Evolutionary conservation across 2,113 vertebrate genomes (phyloP).

Genomic region (Daphoenositta chrysoptera): DNA sequence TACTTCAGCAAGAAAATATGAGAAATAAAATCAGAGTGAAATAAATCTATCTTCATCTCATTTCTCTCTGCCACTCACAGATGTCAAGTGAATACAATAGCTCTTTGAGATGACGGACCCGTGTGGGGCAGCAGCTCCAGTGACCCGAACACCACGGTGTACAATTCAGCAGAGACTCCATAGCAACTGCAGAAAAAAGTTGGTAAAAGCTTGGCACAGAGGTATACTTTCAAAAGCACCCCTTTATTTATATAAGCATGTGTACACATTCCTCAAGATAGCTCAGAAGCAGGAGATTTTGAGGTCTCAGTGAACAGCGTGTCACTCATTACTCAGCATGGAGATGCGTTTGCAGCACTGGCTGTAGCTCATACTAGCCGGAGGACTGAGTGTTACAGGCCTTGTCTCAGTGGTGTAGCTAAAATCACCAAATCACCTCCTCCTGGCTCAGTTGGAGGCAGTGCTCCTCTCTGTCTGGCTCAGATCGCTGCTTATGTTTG

Average conservation of each 20-base stretch:
- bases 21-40: conserved; percentile 42
- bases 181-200: conserved; percentile 13
- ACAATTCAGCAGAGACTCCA: background rate
- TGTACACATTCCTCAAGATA: background rate
- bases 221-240: background rate
- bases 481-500: background rate
- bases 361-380: background rate
- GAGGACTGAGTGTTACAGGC: rapidly evolving
- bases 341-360: background rate
- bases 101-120: conserved; percentile 25
- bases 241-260: background rate
- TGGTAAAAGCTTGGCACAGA: background rate
- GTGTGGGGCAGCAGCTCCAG: background rate
- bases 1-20: conserved; percentile 25
- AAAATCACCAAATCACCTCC: background rate
- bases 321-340: background rate
- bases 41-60: conserved; percentile 54
- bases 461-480: background rate
- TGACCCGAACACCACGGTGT: background rate
- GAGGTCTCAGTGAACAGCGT: background rate
- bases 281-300: background rate
- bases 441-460: background rate
- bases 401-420: background rate
- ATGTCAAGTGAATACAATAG: conserved; percentile 41
- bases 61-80: conserved; percentile 40